Percentiles rank a stretch among this genome's conserved stretches.
These are phyloP conservation scores for Anser cygnoides DNA, from an alignment of 2,113 vertebrate species.

Conservation along the genomic window DNA sequence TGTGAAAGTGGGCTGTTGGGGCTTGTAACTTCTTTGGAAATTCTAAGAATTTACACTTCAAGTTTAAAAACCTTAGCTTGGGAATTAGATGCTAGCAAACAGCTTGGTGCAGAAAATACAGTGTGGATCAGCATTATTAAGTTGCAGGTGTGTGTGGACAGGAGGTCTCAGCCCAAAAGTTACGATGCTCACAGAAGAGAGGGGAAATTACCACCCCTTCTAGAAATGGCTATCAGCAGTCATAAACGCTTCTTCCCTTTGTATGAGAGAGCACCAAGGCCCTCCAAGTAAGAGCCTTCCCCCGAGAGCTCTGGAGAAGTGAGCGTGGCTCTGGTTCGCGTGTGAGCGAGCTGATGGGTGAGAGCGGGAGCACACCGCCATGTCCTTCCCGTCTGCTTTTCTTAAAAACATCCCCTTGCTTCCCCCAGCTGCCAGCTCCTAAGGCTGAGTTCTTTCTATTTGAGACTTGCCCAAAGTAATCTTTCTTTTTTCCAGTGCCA, in stretches of 20 bases:
- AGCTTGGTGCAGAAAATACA: not conserved
- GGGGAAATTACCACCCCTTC: not conserved
- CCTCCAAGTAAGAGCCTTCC: not conserved
- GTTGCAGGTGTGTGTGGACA: not conserved
- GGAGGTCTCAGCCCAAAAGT: not conserved
- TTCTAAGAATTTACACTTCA: not conserved
- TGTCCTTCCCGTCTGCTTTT: not conserved
- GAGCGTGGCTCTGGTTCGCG: no score
- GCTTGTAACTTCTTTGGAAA: not conserved
- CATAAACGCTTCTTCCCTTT: not conserved
- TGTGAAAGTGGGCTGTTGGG: not conserved
- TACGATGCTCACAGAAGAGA: not conserved
- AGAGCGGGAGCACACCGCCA: not conserved
- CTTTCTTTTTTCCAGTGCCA: not conserved
- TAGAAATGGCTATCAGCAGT: not conserved
- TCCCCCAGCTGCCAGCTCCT: not conserved
- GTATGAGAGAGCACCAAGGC: not conserved
- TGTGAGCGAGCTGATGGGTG: not conserved
- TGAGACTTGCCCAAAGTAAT: not conserved
- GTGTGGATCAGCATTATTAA: not conserved
- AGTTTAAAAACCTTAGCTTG: not conserved
- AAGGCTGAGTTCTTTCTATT: not conserved
- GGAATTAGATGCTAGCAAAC: not conserved
- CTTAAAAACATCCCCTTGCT: not conserved
- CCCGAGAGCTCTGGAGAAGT: not conserved